Evolutionary conservation across 2,113 vertebrate species (phyloP), one percentile per base, ranked within the genome.

Genomic region (Microcebus lehilahytsara): DNA sequence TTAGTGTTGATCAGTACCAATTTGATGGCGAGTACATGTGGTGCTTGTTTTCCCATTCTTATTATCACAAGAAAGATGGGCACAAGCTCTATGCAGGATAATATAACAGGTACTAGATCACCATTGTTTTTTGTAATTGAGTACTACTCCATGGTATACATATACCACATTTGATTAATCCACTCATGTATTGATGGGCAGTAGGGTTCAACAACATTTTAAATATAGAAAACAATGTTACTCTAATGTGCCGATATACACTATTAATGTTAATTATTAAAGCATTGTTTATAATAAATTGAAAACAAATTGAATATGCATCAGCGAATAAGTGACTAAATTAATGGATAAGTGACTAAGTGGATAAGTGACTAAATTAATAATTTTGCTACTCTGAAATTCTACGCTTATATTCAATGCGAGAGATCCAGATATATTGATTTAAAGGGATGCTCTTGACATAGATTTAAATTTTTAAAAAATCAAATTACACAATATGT

Each of bases 181-280:
- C 53, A 19, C 17, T 56, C 53, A 19, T 56, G 16, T 17, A 56
- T 56, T 56, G 16, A 56, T 56, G 53, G 53, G 16, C 53, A 56
- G 17, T 56, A 17, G 53, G 53, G 53, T 62, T 83, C 72, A 91
- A 93, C n/a, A 78, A 5, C 51, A 90, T 79, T 95, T 93, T 62
- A 95, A 89, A 80, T 85, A 71, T n/a, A 86, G 30, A 91, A 95
- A 86, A 40, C 23, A 83, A 32, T 85, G 25, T 72, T 72, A 64
- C 11, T 34, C 53, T 20, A 75, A 51, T 88, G 22, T 74, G 53
- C 12, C 40, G 1, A 67, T 53, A 84, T 53, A 93, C 88, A 83
- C 25, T 20, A 91, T 42, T 86, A 86, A 84, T 91, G 32, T 84
- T 91, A 46, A 58, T 78, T 83, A 84, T 78, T 95, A 91, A 93